Percentiles rank a stretch among this genome's conserved stretches.
Conservation (phyloP, 2,113 vertebrate species). For the Misgurnus anguillicaudatus region DNA sequence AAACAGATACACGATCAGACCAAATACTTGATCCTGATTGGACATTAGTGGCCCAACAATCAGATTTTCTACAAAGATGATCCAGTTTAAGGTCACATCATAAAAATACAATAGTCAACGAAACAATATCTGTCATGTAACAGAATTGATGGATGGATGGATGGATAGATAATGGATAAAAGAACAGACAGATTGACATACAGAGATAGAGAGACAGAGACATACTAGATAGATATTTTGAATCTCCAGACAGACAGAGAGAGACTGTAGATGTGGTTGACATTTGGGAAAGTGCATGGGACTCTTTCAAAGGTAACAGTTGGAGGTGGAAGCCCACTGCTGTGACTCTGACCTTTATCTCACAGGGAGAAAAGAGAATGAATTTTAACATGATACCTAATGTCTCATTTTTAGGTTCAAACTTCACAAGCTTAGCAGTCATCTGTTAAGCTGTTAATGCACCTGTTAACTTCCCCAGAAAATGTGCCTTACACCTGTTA, state of each 20-base stretch:
- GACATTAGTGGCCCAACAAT: too few species aligned
- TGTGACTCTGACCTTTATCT: slow-evolving; percentile 39
- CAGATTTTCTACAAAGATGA: not conserved
- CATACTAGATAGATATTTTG: too few species aligned
- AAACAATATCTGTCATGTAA: too few species aligned
- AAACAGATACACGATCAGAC: not conserved
- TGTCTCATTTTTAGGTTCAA: not conserved
- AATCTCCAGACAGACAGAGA: not conserved
- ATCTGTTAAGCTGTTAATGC: not conserved
- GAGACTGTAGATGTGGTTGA: slow-evolving; percentile 22
- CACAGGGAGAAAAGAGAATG: not conserved
- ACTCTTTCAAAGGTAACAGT: slow-evolving; percentile 36
- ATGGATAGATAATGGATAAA: not conserved
- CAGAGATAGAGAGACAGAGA: too few species aligned
- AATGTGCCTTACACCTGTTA: not conserved
- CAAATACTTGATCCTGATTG: not conserved
- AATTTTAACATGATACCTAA: not conserved
- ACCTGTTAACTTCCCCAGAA: not conserved
- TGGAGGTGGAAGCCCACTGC: slow-evolving; percentile 30
- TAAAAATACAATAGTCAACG: too few species aligned
- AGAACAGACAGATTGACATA: too few species aligned
- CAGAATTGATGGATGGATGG: too few species aligned
- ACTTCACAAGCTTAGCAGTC: not conserved
- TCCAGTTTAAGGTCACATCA: too few species aligned
- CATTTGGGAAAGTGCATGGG: slow-evolving; percentile 27